A percentile compares a stretch with the other conserved stretches of the same genome.
These are phyloP conservation scores for Choreutis nemorana DNA, from an alignment of 2,888 invertebrate genomes.

Conservation along the genomic window DNA sequence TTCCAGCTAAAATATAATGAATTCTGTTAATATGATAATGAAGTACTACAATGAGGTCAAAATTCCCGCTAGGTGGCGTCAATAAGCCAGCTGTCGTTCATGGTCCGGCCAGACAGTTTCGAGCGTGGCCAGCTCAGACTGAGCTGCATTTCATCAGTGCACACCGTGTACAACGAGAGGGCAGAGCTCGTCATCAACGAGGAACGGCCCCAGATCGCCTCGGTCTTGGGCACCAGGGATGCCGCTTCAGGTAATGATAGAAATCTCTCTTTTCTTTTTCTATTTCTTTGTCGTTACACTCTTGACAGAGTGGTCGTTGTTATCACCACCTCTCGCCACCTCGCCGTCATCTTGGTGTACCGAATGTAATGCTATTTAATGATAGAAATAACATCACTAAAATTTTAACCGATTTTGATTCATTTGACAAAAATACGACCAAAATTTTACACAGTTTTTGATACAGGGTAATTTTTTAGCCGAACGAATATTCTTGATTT, in stretches of 20 bases:
- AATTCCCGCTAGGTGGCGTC: no score
- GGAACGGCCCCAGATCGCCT: slow-evolving; percentile 76
- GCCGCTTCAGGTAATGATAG: slow-evolving; percentile 60
- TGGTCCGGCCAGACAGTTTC: slow-evolving; percentile 71
- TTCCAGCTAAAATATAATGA: no score
- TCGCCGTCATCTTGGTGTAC: neutral
- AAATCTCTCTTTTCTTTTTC: neutral
- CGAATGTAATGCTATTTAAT: slow-evolving; percentile 1
- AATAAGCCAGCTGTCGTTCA: slow-evolving; percentile 53
- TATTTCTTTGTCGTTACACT: no score
- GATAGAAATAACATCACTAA: no score
- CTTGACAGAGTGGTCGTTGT: no score
- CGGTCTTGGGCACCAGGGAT: slow-evolving; percentile 75
- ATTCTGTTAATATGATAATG: no score
- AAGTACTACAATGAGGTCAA: no score
- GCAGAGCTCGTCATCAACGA: slow-evolving; percentile 73
- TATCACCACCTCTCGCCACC: neutral
- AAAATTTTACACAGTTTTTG: no score
- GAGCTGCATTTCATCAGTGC: slow-evolving; percentile 72
- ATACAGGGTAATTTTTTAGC: no score
- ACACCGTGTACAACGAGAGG: slow-evolving; percentile 70
- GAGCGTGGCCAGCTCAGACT: slow-evolving; percentile 71
- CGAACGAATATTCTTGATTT: no score
- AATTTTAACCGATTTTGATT: no score
- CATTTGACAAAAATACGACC: no score